These are phyloP conservation scores for Alouatta palliata DNA, from an alignment of 2,113 vertebrate genomes.

Conservation along the genomic window DNA sequence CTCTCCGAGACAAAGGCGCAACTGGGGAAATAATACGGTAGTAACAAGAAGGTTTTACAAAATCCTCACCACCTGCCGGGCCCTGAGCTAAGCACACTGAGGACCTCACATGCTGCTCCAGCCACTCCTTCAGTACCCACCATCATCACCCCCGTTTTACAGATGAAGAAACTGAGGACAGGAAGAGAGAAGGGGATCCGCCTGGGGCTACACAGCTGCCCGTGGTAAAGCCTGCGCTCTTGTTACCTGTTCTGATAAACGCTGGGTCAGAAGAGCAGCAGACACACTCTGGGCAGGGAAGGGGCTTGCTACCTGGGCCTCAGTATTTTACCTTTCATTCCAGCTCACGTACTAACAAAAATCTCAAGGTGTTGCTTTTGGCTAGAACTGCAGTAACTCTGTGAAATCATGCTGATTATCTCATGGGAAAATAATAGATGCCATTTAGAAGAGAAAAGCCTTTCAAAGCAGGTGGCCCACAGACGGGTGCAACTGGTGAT, in stretches of 20 bases:
- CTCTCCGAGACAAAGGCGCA: accelerated
- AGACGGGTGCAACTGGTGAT: not conserved
- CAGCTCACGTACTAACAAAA: not conserved
- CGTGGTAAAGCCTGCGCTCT: not conserved
- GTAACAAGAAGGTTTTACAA: not conserved
- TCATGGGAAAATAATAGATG: not conserved
- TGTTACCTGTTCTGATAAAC: accelerated
- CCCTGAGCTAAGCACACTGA: accelerated
- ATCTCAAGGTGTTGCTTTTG: not conserved
- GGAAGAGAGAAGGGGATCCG: not conserved
- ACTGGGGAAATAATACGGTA: accelerated
- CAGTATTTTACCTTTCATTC: accelerated
- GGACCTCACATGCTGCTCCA: accelerated
- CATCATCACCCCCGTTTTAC: not conserved
- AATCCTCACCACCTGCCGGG: not conserved
- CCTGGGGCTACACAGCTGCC: not conserved
- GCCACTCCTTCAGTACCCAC: no score
- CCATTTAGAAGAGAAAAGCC: not conserved
- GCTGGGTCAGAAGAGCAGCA: not conserved
- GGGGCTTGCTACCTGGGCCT: accelerated
- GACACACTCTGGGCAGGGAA: accelerated
- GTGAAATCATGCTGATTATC: not conserved
- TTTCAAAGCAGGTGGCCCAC: not conserved
- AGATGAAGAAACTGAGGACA: not conserved
- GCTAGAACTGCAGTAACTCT: accelerated